Base-by-base conservation (phyloP, 1,140 invertebrate genomes). In the Hesperophylax magnus region DNA sequence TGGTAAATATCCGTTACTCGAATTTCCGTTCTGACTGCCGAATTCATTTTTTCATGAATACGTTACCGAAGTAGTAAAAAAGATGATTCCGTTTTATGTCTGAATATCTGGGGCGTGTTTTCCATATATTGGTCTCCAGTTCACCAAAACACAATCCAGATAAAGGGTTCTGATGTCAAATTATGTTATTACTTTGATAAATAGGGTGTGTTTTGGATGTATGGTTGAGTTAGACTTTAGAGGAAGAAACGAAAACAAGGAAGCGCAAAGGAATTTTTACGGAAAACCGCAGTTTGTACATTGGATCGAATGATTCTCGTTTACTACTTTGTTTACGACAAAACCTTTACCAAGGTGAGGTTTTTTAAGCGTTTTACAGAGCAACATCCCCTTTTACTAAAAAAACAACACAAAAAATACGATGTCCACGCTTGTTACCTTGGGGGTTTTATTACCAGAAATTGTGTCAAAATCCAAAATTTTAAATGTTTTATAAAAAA, bases 101-200 rank as follows among this genome's bases (percentile, higher is more conserved):
- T n/a, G 69, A 72, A 53, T 72, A 72, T 72, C 52, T 72, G 47
- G 47, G 69, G 47, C 69, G 52, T 20, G 47, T 72, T 72, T 72
- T 22, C 69, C 52, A 72, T 72, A 72, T 53, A 31, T 27, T 5
- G 69, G 52, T n/a, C 52, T 54, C 34, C 18, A 72, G 69, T 72
- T 72, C 47, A 24, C 18, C 69, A 72, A 72, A 72, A 72, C 69
- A 72, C 69, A 72, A 72, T 54, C 69, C 69, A 72, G 69, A 72
- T 72, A 72, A 72, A 53, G 47, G 69, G 69, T 54, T 72, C 22
- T 52, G 47, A 72, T 54, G 69, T 72, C 56, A 72, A 72, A 72
- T 72, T 72, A 72, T 72, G 69, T 72, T 72, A 72, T 72, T 72
- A 72, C 69, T 53, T 31, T 72, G 69, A 72, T 72, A 72, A 72